These are phyloP conservation scores for Micromys minutus DNA, from an alignment of 2,113 vertebrate species.

Conservation along the genomic window DNA sequence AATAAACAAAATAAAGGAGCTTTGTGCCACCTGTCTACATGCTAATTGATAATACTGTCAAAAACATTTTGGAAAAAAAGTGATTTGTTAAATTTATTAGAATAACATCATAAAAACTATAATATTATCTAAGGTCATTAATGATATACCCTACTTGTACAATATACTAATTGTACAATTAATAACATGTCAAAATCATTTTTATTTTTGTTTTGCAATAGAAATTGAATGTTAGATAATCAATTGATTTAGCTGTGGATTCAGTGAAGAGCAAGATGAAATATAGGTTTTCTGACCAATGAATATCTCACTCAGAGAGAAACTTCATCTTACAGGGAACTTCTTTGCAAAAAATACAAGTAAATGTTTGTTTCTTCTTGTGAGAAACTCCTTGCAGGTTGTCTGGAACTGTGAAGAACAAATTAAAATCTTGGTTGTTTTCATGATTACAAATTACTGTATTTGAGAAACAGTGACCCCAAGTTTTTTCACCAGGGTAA, in stretches of 20 bases:
- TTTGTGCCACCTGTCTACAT: background rate
- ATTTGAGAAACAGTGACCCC: slow-evolving; percentile 38
- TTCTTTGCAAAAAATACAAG: background rate
- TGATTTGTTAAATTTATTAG: background rate
- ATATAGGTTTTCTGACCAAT: background rate
- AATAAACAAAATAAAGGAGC: background rate
- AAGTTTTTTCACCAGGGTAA: background rate
- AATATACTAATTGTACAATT: background rate
- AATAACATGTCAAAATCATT: background rate
- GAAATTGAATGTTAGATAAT: background rate
- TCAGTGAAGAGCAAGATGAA: background rate
- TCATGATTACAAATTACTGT: slow-evolving; percentile 43
- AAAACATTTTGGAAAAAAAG: background rate
- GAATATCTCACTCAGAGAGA: background rate
- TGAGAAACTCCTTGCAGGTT: slow-evolving; percentile 16
- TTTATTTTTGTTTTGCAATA: slow-evolving; percentile 8
- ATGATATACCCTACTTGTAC: background rate
- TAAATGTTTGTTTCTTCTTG: background rate
- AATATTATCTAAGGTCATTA: background rate
- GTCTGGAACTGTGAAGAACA: background rate
- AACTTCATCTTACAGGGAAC: background rate
- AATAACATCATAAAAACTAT: background rate
- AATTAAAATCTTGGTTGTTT: slow-evolving; percentile 30
- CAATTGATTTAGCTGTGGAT: background rate
- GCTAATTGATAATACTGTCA: background rate